Evolutionary conservation across 35 echinoderm and acorn worm species (phyloP).

Genomic region (Diadema setosum): DNA sequence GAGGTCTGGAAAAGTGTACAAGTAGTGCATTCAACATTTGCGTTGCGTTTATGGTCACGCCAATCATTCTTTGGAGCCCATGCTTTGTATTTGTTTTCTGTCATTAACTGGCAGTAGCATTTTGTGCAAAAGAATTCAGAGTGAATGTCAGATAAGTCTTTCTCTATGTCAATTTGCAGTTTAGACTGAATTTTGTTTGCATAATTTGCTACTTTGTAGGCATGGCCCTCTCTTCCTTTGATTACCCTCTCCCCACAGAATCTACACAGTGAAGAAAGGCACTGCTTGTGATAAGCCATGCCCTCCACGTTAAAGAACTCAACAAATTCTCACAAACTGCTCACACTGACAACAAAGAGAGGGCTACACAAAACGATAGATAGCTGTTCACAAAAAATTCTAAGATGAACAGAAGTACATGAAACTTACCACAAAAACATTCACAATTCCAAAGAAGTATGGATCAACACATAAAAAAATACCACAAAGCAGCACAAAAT

Average conservation of each 20-base stretch:
- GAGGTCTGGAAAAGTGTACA: not conserved
- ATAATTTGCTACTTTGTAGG: not conserved
- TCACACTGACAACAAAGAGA: not conserved
- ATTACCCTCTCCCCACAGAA: not conserved
- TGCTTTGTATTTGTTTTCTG: not conserved
- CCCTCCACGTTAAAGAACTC: not conserved
- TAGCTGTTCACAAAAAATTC: not conserved
- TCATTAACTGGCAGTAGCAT: not conserved
- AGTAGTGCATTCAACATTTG: not conserved
- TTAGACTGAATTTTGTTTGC: not conserved
- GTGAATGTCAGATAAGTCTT: not conserved
- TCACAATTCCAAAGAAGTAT: not conserved
- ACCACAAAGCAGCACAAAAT: not conserved
- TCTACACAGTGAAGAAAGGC: not conserved
- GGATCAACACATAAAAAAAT: not conserved
- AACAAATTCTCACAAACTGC: not conserved
- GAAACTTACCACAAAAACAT: not conserved
- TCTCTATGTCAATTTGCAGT: not conserved
- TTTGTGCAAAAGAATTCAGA: not conserved
- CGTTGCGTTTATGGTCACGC: not conserved
- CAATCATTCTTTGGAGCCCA: conserved; percentile 8
- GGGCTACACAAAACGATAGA: not conserved
- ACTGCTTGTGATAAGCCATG: conserved; percentile 4
- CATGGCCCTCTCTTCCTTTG: not conserved
- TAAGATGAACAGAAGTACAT: not conserved